Conservation (phyloP, 53 echinoderm and acorn worm species). For the Holothuria scabra region DNA sequence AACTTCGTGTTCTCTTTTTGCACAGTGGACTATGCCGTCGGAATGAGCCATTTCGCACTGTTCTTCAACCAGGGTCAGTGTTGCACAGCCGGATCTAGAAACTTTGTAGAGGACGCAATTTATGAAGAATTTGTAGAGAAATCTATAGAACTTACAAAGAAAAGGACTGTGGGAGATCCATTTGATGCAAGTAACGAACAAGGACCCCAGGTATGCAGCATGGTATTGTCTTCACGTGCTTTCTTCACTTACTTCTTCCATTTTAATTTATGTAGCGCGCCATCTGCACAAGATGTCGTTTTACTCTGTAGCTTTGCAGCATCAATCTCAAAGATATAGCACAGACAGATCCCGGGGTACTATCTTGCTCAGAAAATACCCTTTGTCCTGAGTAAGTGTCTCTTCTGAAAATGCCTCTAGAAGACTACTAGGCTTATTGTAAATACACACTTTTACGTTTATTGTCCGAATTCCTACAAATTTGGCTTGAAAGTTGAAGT, state of each 20-base stretch:
- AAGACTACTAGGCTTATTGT: too few relatives aligned
- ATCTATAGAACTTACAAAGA: conserved; percentile 76
- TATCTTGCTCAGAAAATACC: too few relatives aligned
- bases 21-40: conserved; percentile 85
- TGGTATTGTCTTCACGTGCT: too few relatives aligned
- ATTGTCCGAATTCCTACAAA: too few relatives aligned
- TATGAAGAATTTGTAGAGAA: conserved; percentile 95
- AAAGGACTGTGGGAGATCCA: conserved; percentile 75
- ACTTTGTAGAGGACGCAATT: conserved; percentile 88
- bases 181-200: conserved; percentile 71
- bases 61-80: conserved; percentile 97
- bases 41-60: conserved; percentile 78
- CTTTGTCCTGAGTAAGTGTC: too few relatives aligned
- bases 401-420: too few relatives aligned
- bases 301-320: too few relatives aligned
- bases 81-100: conserved; percentile 91
- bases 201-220: conserved; percentile 91
- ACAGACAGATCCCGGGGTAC: too few relatives aligned
- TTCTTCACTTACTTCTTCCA: too few relatives aligned
- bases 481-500: too few relatives aligned
- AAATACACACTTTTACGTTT: too few relatives aligned
- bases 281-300: neutral
- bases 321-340: too few relatives aligned
- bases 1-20: neutral
- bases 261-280: neutral